A percentile compares a stretch with the other conserved stretches of the same genome.
Evolutionary conservation across 2,888 invertebrate species (phyloP).

Genomic region (Cecidostiba fungosa): DNA sequence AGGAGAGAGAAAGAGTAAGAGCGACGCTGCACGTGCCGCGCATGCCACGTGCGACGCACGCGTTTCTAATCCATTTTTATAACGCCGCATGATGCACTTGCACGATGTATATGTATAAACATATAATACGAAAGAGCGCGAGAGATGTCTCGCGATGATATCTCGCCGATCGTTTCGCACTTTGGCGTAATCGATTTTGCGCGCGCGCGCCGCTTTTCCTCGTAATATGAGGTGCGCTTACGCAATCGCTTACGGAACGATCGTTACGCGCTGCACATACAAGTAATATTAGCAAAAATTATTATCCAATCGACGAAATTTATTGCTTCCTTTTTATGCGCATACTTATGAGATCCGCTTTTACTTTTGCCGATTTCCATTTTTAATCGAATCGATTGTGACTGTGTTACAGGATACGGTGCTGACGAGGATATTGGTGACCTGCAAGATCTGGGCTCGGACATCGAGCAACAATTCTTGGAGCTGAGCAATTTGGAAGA

Average conservation of each 20-base stretch:
- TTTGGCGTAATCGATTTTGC: slow-evolving; percentile 1
- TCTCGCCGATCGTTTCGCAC: not conserved
- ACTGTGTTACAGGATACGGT: slow-evolving; percentile 72
- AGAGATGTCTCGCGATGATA: not conserved
- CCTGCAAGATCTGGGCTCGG: slow-evolving; percentile 76
- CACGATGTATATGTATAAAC: not conserved
- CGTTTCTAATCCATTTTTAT: slow-evolving; percentile 70
- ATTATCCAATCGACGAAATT: not conserved
- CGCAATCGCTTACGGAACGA: not conserved
- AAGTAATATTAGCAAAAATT: slow-evolving; percentile 4
- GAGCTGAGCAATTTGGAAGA: slow-evolving; percentile 77
- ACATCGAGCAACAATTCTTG: slow-evolving; percentile 78
- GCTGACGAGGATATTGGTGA: slow-evolving; percentile 73
- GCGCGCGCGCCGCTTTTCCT: not conserved
- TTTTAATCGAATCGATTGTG: slow-evolving; percentile 8
- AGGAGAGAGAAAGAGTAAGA: slow-evolving; percentile 56
- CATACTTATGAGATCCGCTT: not conserved
- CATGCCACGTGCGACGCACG: slow-evolving; percentile 77
- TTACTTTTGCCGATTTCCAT: not conserved
- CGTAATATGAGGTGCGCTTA: not conserved
- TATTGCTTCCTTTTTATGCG: no score
- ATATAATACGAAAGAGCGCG: not conserved
- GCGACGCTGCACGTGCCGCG: slow-evolving; percentile 66
- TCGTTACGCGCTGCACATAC: not conserved
- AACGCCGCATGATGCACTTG: not conserved